Conservation (phyloP, 2,113 vertebrate species). For the Phasianus colchicus region DNA sequence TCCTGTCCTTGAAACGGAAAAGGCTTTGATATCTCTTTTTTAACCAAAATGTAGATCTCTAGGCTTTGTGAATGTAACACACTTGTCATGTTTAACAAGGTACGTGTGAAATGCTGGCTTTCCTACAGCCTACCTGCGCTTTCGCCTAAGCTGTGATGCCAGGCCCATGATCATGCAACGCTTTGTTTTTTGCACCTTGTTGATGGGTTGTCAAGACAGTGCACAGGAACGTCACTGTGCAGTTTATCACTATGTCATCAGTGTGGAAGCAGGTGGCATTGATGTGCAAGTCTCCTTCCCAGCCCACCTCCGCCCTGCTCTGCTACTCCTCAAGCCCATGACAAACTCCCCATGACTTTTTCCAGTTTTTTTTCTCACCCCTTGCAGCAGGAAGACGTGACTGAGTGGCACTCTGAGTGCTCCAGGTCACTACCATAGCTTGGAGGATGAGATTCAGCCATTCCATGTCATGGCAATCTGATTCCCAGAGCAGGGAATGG, state of each 20-base stretch:
- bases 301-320: neutral
- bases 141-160: neutral
- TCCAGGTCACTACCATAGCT: neutral
- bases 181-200: constrained; percentile 45
- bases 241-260: neutral
- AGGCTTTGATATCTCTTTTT: neutral
- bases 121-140: constrained; percentile 12
- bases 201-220: constrained; percentile 45
- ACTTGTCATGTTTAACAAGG: constrained; percentile 5
- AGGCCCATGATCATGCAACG: neutral
- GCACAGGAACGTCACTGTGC: accelerated
- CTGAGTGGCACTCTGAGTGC: neutral
- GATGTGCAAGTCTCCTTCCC: neutral
- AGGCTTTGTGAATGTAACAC: constrained; percentile 4
- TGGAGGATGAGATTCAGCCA: neutral
- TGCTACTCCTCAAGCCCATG: neutral
- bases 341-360: neutral
- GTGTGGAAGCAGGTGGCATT: neutral
- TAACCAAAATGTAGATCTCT: neutral
- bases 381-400: neutral
- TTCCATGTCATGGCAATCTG: accelerated
- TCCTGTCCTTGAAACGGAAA: neutral
- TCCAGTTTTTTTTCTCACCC: neutral
- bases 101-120: neutral
- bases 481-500: neutral